Base-by-base conservation (phyloP, 2,797 vertebrate species). In the Botia kubotai region DNA sequence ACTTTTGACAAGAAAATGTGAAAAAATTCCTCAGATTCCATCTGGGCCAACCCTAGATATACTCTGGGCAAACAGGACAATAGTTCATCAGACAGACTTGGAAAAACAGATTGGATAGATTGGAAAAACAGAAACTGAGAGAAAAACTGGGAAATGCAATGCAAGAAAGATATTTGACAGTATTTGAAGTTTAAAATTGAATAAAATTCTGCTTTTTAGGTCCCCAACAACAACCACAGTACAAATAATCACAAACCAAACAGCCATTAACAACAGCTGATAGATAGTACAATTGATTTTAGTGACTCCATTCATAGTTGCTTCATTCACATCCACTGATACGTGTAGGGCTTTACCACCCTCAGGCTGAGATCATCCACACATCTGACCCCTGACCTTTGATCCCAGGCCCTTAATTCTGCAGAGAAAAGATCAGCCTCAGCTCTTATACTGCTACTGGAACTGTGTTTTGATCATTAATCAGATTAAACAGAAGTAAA, bases 331-430 rank as follows among this genome's bases (percentile, higher is more conserved):
- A 76, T 13, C 29, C 13, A 19, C 39, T 53, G 23, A 66, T 60
- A 50, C 26, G 72, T 62, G 46, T 29, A 66, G 55, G 57, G 26
- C 75, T 81, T 83, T 72, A 81, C 76, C 60, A 69, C 67, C 26
- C 48, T 33, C 19, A 70, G 36, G 12, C 48, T 52, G 17, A 33
- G 43, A 57, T 84, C 53, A 26, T n/a, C 26, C 60, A 66, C 73
- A 75, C 83, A 81, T 75, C 46, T 75, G 78, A 83, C 71, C 76
- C 67, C 83, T 62, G 71, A 80, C 65, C 68, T 77, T 67, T 77
- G 16, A 75, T 72, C 80, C 74, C 53, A 76, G 53, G 16, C 11
- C n/a, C 57, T 74, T 57, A 52, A 83, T 63, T 82, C 70, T 55
- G 16, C 83, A 67, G 65, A 60, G 71, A 77, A 17, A 63, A 66